Conservation (phyloP, 2,797 vertebrate genomes). For the Sarcoramphus papa region DNA sequence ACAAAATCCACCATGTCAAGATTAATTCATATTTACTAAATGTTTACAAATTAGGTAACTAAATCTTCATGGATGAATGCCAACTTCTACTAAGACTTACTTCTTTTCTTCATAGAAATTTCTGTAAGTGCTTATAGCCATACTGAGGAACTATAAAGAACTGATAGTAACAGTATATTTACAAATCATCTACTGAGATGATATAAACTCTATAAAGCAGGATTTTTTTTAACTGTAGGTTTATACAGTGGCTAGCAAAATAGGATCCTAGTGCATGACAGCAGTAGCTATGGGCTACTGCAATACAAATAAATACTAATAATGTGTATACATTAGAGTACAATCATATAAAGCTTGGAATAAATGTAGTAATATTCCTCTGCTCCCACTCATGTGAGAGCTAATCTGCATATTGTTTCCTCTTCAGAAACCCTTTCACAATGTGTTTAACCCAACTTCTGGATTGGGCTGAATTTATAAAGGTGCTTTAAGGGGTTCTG, state of each 20-base stretch:
- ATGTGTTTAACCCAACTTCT: neutral
- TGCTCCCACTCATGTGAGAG: neutral
- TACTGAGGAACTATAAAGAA: neutral
- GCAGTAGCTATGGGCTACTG: neutral
- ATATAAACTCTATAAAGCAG: neutral
- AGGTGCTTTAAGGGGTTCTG: neutral
- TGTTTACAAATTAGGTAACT: conserved; percentile 62
- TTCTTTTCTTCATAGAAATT: neutral
- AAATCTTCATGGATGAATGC: conserved; percentile 48
- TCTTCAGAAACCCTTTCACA: neutral
- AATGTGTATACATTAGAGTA: neutral
- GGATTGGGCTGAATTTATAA: neutral
- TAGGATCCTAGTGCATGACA: neutral
- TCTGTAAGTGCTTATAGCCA: neutral
- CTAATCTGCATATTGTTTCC: neutral
- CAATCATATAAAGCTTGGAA: neutral
- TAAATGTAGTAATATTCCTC: neutral
- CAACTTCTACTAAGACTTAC: conserved; percentile 1
- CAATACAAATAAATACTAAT: conserved; percentile 14
- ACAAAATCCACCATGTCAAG: conserved; percentile 56
- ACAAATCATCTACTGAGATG: neutral
- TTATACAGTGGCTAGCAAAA: neutral
- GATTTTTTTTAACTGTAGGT: neutral
- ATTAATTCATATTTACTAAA: conserved; percentile 68
- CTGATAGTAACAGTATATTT: neutral